Evolutionary conservation across 2,113 vertebrate species (phyloP), one percentile per base, ranked within the genome.

Genomic region (Tylochromis polylepis): DNA sequence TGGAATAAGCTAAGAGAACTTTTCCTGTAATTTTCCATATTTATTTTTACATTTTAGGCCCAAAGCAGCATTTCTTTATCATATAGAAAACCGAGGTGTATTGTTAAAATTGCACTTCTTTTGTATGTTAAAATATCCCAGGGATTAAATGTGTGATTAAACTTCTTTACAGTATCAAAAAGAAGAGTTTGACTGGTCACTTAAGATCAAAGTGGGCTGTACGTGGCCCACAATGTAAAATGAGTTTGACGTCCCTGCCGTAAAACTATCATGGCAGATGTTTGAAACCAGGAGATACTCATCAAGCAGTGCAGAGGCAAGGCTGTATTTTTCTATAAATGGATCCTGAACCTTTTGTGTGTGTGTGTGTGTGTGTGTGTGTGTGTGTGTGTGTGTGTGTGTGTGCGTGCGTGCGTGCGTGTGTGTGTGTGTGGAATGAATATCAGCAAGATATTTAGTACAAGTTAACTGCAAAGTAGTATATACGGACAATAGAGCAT

Each of bases 251-350:
- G 34, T 38, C 60, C 60, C 34, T 1, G 20, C 60, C 60, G 38
- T 67, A 8, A 67, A 38, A 22, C 89, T 84, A 79, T 91, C 85
- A 58, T 49, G 87, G 90, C 84, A 79, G 92, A 84, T 77, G 85
- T 84, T 81, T 87, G 90, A 89, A 92, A 92, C 58, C 88, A 51
- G 83, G 70, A 90, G 90, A 88, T 83, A 78, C 80, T 90, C 86
- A 85, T 89, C 82, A 80, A 82, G 72, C 43, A 20, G 81, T 51
- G 34, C 62, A 84, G 89, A 84, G 84, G 79, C 49, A 85, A 36
- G 78, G 57, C 70, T 83, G 82, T 6, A 67, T 29, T 83, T 89
- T 90, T 36, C 78, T 53, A 62, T 31, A 75, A 86, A 55, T 22
- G 43, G 55, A 84, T 58, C 36, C 88, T 75, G 24, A 46, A 86